Evolutionary conservation across 2,113 vertebrate genomes (phyloP).

Genomic region (Cryptotis parvus): DNA sequence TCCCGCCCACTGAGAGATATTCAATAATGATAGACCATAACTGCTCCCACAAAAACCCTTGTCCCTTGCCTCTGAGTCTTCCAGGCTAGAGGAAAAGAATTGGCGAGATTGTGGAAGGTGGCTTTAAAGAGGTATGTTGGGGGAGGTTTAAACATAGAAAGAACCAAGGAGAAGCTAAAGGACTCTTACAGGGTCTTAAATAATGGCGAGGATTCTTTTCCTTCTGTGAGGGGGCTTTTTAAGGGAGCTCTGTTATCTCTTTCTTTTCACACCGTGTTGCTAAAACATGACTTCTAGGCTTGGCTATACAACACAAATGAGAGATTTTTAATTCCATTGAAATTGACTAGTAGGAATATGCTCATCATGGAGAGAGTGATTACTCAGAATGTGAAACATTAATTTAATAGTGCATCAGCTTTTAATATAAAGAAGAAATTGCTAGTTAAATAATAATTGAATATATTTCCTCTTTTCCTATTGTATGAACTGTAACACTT

Average conservation of each 20-base stretch:
- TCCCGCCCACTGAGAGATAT: constrained; percentile 93
- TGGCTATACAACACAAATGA: constrained; percentile 12
- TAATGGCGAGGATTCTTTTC: not conserved
- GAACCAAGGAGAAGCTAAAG: not conserved
- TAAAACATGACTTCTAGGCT: not conserved
- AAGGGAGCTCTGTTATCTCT: not conserved
- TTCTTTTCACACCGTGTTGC: not conserved
- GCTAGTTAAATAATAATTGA: constrained; percentile 39
- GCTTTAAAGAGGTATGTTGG: constrained; percentile 34
- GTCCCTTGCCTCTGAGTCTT: constrained; percentile 81
- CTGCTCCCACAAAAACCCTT: constrained; percentile 86
- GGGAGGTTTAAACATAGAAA: not conserved
- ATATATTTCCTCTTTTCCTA: not conserved
- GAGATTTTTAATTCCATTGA: constrained; percentile 61
- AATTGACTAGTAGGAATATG: constrained; percentile 44
- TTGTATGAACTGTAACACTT: constrained; percentile 48
- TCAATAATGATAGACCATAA: constrained; percentile 97
- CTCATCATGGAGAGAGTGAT: constrained; percentile 38
- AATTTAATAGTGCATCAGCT: constrained; percentile 26
- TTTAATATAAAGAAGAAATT: constrained; percentile 58
- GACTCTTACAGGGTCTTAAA: not conserved
- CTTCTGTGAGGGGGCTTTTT: not conserved
- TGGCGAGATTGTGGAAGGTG: constrained; percentile 24
- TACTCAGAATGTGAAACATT: constrained; percentile 57
- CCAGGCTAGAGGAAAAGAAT: constrained; percentile 34